A percentile compares a stretch with the other conserved stretches of the same genome.
phyloP scores from a whole-genome alignment of 2,888 invertebrate species.

The Sericinus montela region DNA sequence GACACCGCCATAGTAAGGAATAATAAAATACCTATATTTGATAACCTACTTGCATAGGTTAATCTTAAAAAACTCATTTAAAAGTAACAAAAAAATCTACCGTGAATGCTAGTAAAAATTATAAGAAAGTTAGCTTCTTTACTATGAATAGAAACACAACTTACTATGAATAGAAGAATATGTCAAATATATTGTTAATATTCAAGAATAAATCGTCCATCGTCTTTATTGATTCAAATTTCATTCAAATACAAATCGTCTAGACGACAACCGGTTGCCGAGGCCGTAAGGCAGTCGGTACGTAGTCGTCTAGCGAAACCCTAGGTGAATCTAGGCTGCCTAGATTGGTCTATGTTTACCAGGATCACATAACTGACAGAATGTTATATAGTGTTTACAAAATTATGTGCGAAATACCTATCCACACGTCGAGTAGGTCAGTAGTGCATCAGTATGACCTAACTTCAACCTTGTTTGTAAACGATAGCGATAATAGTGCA shows the following conservation, averaged over 20 bases:
- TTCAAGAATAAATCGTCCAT: not conserved
- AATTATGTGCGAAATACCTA: slow-evolving; percentile 3
- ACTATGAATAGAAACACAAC: no score
- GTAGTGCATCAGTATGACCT: slow-evolving; percentile 10
- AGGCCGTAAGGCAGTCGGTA: not conserved
- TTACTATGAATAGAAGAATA: no score
- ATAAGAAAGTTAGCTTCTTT: no score
- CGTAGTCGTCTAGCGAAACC: not conserved
- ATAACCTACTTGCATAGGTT: no score
- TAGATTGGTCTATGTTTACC: slow-evolving; percentile 6
- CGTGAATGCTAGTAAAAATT: no score
- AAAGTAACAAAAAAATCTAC: no score
- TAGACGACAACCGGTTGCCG: not conserved
- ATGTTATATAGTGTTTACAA: not conserved
- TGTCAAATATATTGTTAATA: no score
- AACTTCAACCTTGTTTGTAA: not conserved
- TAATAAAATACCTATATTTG: no score
- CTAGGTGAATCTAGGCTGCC: slow-evolving; percentile 5
- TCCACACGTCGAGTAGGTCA: not conserved
- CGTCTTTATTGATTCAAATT: not conserved
- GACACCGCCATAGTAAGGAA: no score
- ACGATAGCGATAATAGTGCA: slow-evolving; percentile 23
- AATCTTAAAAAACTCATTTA: no score
- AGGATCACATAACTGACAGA: slow-evolving; percentile 14
- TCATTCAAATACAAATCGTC: not conserved